Evolutionary conservation across 2,113 vertebrate species (phyloP), one percentile per base, ranked within the genome.

Genomic region (Polyodon spathula): DNA sequence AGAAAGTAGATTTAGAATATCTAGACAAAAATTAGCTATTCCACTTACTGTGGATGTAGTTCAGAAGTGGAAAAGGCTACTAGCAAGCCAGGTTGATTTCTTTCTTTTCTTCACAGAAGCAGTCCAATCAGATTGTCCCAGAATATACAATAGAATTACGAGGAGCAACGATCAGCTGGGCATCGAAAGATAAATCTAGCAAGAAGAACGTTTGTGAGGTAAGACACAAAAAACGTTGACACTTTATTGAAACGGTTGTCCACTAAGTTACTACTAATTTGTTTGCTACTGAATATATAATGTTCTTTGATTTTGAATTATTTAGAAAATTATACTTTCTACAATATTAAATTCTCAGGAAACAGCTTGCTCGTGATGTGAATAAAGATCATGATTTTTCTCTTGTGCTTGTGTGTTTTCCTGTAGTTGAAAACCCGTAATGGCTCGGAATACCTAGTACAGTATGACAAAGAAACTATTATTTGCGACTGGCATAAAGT

Each of bases 171-270:
- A 78, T 97, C 6, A 16, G 72, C 67, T 86, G 90, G 93, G 94
- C 92, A 1, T 1, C 79, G n/a, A 95, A 84, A 71, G 93, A 94
- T 27, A 97, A 96, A 57, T 97, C 94, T 55, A 97, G 95, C 84
- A 97, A 92, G 74, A 98, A 96, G 70, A 90, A 97, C 2, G 94
- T 97, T 56, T 70, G 97, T 44, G 93, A 98, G 88, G 94, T 95
- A 73, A 80, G 83, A 42, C 43, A 46, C 11, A 16, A 3, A 27
- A 59, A 8, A 27, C 17, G 8, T 6, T 6, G 5, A 38, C 6
- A 56, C 4, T 17, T 41, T 46, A 8, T 15, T 38, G 39, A 40
- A 37, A 57, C 15, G 11, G 38, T n/a, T 57, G 55, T 4, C n/a
- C 8, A 14, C 11, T 39, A 57, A 12, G 15, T 40, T 15, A 39